Evolutionary conservation across 53 echinoderm and acorn worm genomes (phyloP), one percentile per base, ranked within the genome.

Genomic region (Antedon mediterranea): DNA sequence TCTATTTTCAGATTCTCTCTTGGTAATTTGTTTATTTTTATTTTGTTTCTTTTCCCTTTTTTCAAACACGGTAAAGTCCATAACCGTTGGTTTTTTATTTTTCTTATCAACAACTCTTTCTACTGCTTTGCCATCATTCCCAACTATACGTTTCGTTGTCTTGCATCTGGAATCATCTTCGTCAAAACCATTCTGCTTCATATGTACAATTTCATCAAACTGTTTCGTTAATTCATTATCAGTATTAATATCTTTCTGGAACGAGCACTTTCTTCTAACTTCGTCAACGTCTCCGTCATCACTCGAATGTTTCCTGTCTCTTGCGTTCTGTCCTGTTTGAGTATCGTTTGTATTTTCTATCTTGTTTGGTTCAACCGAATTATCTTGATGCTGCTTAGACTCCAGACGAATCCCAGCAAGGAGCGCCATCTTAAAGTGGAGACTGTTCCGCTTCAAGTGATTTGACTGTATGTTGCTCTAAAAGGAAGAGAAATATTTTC

Each of bases 401-500:
- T 57, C 23, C 11, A 15, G 26, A 26, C 23, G 57, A 23, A 57
- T 57, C 23, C 57, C 57, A 57, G 57, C 57, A 57, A 57, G 57
- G 23, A 57, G 57, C 9, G 91, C 87, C 85, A 89, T 87, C 43
- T 89, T 89, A 82, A 91, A 94, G 43, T 94, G 91, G 41, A 89
- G 85, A 77, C 91, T 91, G 11, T 87, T 89, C 27, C 91, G 80
- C 81, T 86, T 88, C 32, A 85, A 88, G 34, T 87, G 81, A 1
- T 88, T 90, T 23, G 89, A 79, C 80, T 93, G 86, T 44, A 86
- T 31, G 15, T 89, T 83, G 13, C 87, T 91, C 90, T 93, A 77
- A 2, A 71, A 71, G 18, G 23, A 72, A 75, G 20, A 18, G 29
- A 71, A 28, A 30, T 79, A 57, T 28, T 75, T n/a, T n/a, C n/a